Evolutionary conservation across 2,797 vertebrate species (phyloP).

Genomic region (Centropyge bicolor): DNA sequence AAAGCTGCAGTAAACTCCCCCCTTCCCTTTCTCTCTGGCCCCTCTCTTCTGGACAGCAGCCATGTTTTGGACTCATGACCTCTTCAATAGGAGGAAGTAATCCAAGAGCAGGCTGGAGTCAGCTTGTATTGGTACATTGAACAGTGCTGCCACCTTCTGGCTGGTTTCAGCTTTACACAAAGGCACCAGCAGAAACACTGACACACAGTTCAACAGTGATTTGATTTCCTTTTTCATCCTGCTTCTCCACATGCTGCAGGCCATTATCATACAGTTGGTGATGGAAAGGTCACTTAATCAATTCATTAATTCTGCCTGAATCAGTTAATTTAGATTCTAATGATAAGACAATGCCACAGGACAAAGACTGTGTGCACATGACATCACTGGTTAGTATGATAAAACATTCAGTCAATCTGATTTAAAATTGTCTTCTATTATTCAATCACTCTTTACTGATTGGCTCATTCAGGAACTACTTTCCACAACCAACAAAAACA

Average conservation of each 20-base stretch:
- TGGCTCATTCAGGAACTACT: background rate
- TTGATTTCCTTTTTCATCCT: background rate
- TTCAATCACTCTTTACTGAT: background rate
- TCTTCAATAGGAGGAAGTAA: slow-evolving; percentile 60
- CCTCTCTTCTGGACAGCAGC: slow-evolving; percentile 62
- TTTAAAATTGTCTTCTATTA: background rate
- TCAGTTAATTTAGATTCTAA: background rate
- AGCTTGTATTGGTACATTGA: background rate
- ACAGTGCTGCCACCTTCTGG: slow-evolving; percentile 64
- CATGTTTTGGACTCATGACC: slow-evolving; percentile 69
- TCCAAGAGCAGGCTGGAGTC: slow-evolving; percentile 21
- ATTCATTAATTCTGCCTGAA: background rate
- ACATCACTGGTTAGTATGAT: background rate
- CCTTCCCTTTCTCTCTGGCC: slow-evolving; percentile 37
- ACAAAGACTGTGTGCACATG: background rate
- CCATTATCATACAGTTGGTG: background rate
- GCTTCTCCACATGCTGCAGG: background rate
- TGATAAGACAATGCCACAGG: background rate
- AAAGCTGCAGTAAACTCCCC: slow-evolving; percentile 37
- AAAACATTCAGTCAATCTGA: background rate
- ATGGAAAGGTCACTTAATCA: background rate
- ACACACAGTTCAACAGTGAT: no score
- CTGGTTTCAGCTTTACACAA: background rate
- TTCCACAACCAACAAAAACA: background rate
- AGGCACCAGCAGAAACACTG: background rate